Percentiles rank a stretch among this genome's conserved stretches.
These are phyloP conservation scores for Rattus norvegicus DNA, from an alignment of 2,113 vertebrate genomes.

Conservation along the genomic window DNA sequence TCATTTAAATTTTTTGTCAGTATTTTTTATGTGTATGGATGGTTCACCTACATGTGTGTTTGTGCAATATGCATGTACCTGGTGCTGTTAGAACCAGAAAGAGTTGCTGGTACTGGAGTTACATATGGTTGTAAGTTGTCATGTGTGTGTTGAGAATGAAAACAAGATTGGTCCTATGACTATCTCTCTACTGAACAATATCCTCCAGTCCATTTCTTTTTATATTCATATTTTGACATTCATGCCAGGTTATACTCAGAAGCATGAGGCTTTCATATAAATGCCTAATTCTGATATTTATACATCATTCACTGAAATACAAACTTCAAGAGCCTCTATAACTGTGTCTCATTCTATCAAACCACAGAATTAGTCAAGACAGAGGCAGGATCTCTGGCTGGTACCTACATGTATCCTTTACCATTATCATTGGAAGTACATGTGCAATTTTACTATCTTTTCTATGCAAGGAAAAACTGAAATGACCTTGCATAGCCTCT, in stretches of 20 bases:
- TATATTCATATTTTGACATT: slow-evolving; percentile 4
- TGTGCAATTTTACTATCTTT: slow-evolving; percentile 38
- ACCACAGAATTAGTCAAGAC: neutral
- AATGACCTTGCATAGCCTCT: slow-evolving; percentile 67
- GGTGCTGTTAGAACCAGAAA: neutral
- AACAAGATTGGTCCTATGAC: neutral
- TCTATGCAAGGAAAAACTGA: neutral
- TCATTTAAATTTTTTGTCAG: neutral
- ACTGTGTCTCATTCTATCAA: neutral
- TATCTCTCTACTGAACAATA: neutral
- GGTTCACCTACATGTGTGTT: neutral
- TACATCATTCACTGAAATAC: slow-evolving; percentile 2
- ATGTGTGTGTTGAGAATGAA: neutral
- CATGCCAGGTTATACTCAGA: neutral
- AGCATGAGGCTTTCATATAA: neutral
- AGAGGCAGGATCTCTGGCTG: neutral
- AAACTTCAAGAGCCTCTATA: slow-evolving; percentile 9
- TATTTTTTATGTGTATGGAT: neutral
- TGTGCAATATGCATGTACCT: neutral
- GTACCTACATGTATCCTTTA: neutral
- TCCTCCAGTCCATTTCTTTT: neutral
- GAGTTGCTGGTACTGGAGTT: neutral
- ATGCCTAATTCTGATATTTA: neutral
- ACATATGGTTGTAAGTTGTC: neutral
- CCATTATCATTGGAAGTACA: slow-evolving; percentile 11